Base-by-base conservation (phyloP, 2,888 invertebrate genomes). In the Eupithecia subfuscata region DNA sequence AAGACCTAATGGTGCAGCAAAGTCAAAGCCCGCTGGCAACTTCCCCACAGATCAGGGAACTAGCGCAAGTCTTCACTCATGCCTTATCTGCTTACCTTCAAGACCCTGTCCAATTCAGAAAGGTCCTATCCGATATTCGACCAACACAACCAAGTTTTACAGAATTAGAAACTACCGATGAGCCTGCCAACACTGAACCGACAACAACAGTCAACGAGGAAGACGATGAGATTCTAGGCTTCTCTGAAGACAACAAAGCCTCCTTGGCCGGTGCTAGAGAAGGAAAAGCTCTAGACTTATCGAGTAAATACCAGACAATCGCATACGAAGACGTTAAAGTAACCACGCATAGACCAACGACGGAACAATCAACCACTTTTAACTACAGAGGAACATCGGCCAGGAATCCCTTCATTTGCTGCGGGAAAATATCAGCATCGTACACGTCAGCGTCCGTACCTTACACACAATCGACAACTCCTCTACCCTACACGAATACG, bases 31-130 rank as follows among this genome's bases (percentile, higher is more conserved):
- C 96, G 0, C 88, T 97, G 9, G 95, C 96, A 16, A 94, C 89
- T 48, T 95, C 91, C 79, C 95, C 97, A n/a, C 95, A 97, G 89
- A 96, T 98, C 0, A 95, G 98, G 71, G 97, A 98, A 89, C 89
- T 98, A 7, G 98, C 98, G 0, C 97, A 97, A 90, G 97, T 98
- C 6, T 98, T 98, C 84, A 98, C 98, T 0, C 96, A 97, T 84
- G 98, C 98, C 0, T 90, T 98, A 22, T 97, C 97, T 1, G 97
- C 97, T 0, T 98, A 98, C 82, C 92, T 98, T 7, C 97, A 98
- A 89, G 97, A 98, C 88, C 98, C 98, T 0, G 96, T 96, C n/a
- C 96, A 96, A 72, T 98, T 98, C 83, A 96, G 97, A 81, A 96
- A 96, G 85, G 97, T 97, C 30, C 89, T 98, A 30, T 96, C 97